Conservation (phyloP, 2,888 invertebrate species). For the Drosophila koepferae region DNA sequence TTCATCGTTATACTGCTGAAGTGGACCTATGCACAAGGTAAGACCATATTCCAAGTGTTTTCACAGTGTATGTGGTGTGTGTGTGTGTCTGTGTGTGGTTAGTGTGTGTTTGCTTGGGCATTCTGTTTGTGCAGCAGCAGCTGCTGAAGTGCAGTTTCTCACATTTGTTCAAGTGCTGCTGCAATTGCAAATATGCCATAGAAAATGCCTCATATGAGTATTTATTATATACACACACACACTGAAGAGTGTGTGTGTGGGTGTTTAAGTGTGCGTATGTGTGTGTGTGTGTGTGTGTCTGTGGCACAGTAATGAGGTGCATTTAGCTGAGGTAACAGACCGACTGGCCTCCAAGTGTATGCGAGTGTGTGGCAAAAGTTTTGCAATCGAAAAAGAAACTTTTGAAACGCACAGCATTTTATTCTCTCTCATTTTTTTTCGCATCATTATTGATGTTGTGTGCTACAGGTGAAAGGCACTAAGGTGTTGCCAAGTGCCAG, state of each 20-base stretch:
- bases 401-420: conserved; percentile 36
- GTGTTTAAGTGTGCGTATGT: background rate
- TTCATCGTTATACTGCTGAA: conserved; percentile 83
- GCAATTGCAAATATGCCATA: conserved; percentile 73
- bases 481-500: conserved; percentile 53
- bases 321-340: conserved; percentile 68
- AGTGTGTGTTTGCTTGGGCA: conserved; percentile 45
- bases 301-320: conserved; percentile 71
- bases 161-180: conserved; percentile 66
- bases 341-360: conserved; percentile 37
- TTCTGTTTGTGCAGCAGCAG: conserved; percentile 67
- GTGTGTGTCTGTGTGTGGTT: conserved; percentile 28
- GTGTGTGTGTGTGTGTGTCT: conserved; percentile 30
- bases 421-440: background rate
- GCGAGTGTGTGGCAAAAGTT: conserved; percentile 34
- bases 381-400: conserved; percentile 36
- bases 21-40: conserved; percentile 83
- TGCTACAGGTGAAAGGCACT: conserved; percentile 22
- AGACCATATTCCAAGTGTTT: conserved; percentile 46
- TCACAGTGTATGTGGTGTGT: background rate
- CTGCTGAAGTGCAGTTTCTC: conserved; percentile 53
- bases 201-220: conserved; percentile 64
- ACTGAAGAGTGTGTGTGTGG: background rate
- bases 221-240: conserved; percentile 39
- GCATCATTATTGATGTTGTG: conserved; percentile 31